Evolutionary conservation across 2,888 invertebrate species (phyloP).

Genomic region (Nyleta sp.): DNA sequence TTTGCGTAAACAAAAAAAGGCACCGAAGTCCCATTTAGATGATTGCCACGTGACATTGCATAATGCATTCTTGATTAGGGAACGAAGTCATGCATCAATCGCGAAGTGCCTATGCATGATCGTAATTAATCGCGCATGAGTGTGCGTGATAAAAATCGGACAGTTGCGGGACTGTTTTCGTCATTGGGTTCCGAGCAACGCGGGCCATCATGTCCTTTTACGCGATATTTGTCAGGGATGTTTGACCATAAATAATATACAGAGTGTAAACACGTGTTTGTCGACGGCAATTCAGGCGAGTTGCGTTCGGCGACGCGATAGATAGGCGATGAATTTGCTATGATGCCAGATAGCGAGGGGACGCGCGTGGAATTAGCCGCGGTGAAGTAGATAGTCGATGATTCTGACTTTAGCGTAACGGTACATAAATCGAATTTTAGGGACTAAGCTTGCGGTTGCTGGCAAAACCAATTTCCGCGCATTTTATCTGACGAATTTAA

Average conservation of each 20-base stretch:
- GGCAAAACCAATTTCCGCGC: neutral
- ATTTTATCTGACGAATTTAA: too few species aligned
- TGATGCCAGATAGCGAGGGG: constrained; percentile 38
- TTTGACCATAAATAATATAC: constrained; percentile 25
- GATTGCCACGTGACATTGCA: neutral
- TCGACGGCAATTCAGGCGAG: constrained; percentile 14
- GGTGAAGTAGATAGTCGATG: constrained; percentile 69
- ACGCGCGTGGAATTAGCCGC: constrained; percentile 47
- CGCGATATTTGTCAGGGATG: constrained; percentile 34
- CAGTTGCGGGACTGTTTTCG: neutral
- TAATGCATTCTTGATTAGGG: neutral
- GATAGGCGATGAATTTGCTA: constrained; percentile 61
- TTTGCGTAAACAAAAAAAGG: neutral
- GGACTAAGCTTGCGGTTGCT: constrained; percentile 72
- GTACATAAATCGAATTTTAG: constrained; percentile 70
- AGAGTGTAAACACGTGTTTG: constrained; percentile 12
- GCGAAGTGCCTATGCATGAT: constrained; percentile 47
- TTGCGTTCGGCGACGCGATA: constrained; percentile 70
- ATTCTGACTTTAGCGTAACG: constrained; percentile 68
- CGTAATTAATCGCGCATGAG: constrained; percentile 18
- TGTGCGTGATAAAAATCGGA: constrained; percentile 23
- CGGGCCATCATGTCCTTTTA: constrained; percentile 17
- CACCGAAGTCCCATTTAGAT: too few species aligned
- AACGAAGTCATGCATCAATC: constrained; percentile 33
- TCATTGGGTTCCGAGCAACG: neutral